Conservation (phyloP, 2,113 vertebrate species). For the Mustela nigripes region DNA sequence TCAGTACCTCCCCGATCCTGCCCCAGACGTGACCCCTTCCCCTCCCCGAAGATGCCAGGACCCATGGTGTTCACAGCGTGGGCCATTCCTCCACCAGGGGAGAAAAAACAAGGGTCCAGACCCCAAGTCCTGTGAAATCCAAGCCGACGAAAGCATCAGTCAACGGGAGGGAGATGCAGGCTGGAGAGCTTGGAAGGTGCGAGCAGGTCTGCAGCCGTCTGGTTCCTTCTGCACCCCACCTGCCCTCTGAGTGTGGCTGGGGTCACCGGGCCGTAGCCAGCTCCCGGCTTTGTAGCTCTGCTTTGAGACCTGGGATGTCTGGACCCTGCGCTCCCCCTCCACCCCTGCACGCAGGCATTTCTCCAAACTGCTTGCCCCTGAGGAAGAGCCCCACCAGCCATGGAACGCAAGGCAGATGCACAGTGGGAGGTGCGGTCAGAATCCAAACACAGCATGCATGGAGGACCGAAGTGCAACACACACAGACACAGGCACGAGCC, state of each 20-base stretch:
- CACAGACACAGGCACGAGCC: not conserved
- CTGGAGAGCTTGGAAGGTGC: not conserved
- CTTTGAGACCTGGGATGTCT: not conserved
- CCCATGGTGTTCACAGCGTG: too few relatives aligned
- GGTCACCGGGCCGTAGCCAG: not conserved
- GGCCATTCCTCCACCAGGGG: not conserved
- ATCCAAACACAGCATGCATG: not conserved
- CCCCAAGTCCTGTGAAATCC: not conserved
- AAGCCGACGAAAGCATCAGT: not conserved
- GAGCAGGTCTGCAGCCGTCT: not conserved
- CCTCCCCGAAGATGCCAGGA: not conserved
- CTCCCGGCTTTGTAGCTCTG: slow-evolving; percentile 1
- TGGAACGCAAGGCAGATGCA: not conserved
- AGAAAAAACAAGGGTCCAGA: not conserved
- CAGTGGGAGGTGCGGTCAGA: not conserved
- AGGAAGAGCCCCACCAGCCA: not conserved
- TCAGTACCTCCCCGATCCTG: not conserved
- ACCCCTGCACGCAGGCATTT: not conserved
- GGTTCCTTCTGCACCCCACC: not conserved
- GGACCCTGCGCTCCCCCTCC: not conserved
- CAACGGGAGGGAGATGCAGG: not conserved
- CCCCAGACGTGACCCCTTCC: not conserved
- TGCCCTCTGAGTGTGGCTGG: not conserved
- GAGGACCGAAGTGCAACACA: not conserved
- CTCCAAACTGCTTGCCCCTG: not conserved